Conservation (phyloP, 2,888 invertebrate species). For the Zelleria hepariella region DNA sequence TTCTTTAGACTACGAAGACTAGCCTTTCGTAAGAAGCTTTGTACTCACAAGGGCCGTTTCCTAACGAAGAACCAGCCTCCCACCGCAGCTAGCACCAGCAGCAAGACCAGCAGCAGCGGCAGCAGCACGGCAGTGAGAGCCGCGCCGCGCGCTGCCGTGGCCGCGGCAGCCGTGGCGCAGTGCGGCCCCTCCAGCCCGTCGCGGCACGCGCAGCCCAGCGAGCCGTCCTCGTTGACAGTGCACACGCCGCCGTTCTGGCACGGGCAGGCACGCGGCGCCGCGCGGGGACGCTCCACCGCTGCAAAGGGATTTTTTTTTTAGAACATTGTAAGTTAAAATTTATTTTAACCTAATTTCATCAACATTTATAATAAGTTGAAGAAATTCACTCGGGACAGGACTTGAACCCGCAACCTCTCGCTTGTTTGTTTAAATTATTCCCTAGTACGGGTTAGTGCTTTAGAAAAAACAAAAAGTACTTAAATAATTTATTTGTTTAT, state of each 20-base stretch:
- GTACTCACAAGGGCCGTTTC: constrained; percentile 87
- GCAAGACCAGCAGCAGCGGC: constrained; percentile 83
- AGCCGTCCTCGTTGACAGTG: constrained; percentile 49
- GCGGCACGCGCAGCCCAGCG: constrained; percentile 77
- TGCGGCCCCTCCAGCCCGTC: constrained; percentile 76
- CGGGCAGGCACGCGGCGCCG: constrained; percentile 82
- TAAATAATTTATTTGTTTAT: too few species aligned
- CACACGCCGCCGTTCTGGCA: constrained; percentile 93
- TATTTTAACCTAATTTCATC: too few species aligned
- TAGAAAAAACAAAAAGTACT: too few species aligned
- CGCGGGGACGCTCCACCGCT: constrained; percentile 81
- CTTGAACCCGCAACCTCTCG: too few species aligned
- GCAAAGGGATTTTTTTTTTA: too few species aligned
- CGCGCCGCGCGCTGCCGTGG: constrained; percentile 68
- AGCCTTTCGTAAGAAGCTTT: too few species aligned
- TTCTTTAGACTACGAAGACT: too few species aligned
- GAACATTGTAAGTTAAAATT: too few species aligned
- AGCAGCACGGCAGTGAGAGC: constrained; percentile 83
- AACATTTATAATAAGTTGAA: too few species aligned
- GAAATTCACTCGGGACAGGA: too few species aligned
- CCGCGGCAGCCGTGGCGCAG: constrained; percentile 75
- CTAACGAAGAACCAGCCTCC: constrained; percentile 87
- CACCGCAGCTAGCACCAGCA: constrained; percentile 79
- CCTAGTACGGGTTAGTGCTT: too few species aligned
- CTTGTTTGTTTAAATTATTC: too few species aligned